A percentile compares a stretch with the other conserved stretches of the same genome.
These are phyloP conservation scores for Sceloporus undulatus DNA, from an alignment of 2,113 vertebrate species.

Conservation along the genomic window DNA sequence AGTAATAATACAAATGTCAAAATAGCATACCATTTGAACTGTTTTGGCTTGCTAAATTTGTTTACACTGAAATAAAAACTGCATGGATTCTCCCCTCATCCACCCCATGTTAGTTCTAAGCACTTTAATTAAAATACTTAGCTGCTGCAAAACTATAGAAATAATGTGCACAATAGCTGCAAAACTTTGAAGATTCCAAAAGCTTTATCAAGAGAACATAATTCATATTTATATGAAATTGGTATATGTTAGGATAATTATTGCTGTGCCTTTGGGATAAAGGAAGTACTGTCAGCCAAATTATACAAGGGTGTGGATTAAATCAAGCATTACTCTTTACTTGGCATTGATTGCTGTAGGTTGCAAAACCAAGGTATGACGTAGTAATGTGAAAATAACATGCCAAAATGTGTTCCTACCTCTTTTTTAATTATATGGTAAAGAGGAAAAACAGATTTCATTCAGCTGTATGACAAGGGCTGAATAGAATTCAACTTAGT, in stretches of 20 bases:
- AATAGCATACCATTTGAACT: constrained; percentile 65
- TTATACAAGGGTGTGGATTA: constrained; percentile 76
- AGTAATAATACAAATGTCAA: constrained; percentile 56
- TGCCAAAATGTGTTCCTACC: constrained; percentile 66
- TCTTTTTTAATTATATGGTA: constrained; percentile 59
- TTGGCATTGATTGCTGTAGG: constrained; percentile 60
- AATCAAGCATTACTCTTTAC: constrained; percentile 73
- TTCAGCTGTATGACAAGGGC: constrained; percentile 43
- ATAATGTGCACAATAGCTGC: constrained; percentile 66
- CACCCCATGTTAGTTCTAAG: constrained; percentile 67
- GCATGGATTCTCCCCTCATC: constrained; percentile 53
- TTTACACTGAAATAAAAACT: constrained; percentile 73
- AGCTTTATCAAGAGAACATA: constrained; percentile 72
- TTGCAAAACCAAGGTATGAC: constrained; percentile 73
- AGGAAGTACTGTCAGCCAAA: constrained; percentile 70
- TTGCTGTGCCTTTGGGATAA: constrained; percentile 70
- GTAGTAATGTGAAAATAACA: constrained; percentile 64
- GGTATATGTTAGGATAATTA: constrained; percentile 74
- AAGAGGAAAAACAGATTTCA: constrained; percentile 29
- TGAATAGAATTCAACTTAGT: constrained; percentile 4
- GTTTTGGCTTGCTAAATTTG: constrained; percentile 65
- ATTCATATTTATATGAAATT: constrained; percentile 71
- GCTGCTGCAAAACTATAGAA: constrained; percentile 63
- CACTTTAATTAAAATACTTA: constrained; percentile 74
- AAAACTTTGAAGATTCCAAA: constrained; percentile 70